Conservation (phyloP, 2,797 vertebrate genomes). For the Prionace glauca region DNA sequence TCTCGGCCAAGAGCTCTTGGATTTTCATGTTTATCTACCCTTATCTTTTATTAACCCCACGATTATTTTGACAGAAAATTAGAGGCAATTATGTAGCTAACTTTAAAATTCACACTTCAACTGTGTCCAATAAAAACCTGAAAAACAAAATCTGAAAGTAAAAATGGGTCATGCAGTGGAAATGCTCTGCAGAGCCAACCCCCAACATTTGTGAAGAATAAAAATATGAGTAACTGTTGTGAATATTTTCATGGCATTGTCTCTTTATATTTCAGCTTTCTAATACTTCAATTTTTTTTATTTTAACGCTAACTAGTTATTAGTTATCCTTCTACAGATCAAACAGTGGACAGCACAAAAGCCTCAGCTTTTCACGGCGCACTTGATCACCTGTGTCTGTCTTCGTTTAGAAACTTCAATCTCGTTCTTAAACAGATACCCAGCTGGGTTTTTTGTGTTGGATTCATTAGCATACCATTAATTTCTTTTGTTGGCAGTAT, state of each 20-base stretch:
- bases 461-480: background rate
- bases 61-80: background rate
- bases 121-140: background rate
- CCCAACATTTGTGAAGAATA: background rate
- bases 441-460: background rate
- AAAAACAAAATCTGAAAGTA: background rate
- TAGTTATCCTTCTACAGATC: background rate
- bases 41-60: background rate
- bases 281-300: background rate
- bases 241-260: background rate
- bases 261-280: background rate
- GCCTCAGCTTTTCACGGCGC: background rate
- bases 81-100: background rate
- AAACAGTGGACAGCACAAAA: background rate
- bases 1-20: background rate
- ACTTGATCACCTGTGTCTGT: background rate
- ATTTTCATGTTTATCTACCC: background rate
- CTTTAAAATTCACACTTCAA: background rate
- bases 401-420: background rate
- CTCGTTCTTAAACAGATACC: background rate
- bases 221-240: background rate
- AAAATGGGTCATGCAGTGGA: background rate
- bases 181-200: background rate
- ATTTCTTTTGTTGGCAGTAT: conserved; percentile 28
- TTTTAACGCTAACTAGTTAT: background rate